Evolutionary conservation across 2,888 invertebrate species (phyloP), one percentile per base, ranked within the genome.

Genomic region (Dryocosmus kuriphilus): DNA sequence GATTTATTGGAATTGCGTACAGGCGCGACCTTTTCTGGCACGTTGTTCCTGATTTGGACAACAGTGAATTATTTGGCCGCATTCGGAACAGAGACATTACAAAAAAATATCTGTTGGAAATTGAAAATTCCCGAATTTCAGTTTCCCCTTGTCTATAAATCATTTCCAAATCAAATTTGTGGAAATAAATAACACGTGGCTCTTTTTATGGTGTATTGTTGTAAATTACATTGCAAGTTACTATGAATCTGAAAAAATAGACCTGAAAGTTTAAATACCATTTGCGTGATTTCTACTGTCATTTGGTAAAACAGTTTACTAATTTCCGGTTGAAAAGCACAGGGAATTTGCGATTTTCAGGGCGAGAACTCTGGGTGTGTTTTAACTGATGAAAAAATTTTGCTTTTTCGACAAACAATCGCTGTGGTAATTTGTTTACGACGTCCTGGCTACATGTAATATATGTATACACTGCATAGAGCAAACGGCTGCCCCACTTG

Each of bases 361-460:
- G 74, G 76, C 77, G 78, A 6, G 5, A 62, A 61, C 27, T 46
- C 61, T 24, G 27, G 46, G 32, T 46, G 63, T 11, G 30, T 81
- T 79, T 79, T 81, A 75, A 79, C 78, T 77, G 76, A 51, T 81
- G 83, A 82, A 85, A 86, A 86, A 86, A 88, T 87, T n/a, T 89
- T 87, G 83, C 86, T 86, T 87, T 84, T 86, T 88, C 82, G 81
- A 82, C 86, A 85, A 89, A 88, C 87, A 87, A 88, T 87, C 86
- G 85, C 84, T 75, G 79, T 85, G 85, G 83, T 76, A 85, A 86
- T 88, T 88, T 88, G 87, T 88, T 86, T 85, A 83, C 85, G 82
- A 82, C 80, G 81, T 80, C 79, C 75, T 77, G 74, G 55, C n/a
- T 51, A 51, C n/a, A n/a, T n/a, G n/a, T 51, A n/a, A 51, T n/a